Percentiles rank a stretch among this genome's conserved stretches.
Evolutionary conservation across 2,888 invertebrate species (phyloP).

Genomic region (Dorcus parallelipipedus): DNA sequence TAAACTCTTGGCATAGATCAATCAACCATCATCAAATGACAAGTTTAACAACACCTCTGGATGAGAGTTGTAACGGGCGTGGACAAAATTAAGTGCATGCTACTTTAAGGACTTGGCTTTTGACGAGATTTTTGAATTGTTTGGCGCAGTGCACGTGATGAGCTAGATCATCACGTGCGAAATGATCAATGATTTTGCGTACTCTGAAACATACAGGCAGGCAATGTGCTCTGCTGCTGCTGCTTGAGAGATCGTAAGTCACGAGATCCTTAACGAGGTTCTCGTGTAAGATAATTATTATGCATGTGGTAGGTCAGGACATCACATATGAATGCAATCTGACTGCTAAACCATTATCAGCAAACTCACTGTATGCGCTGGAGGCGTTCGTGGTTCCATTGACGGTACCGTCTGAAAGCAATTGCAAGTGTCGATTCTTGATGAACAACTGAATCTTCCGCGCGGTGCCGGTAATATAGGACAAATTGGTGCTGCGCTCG

Average conservation of each 20-base stretch:
- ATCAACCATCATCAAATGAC: background rate
- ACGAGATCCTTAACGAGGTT: no score
- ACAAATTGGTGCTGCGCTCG: conserved; percentile 77
- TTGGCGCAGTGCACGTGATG: no score
- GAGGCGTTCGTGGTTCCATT: conserved; percentile 77
- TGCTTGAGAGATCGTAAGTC: no score
- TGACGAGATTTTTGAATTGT: no score
- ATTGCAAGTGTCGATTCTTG: conserved; percentile 78
- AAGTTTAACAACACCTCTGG: no score
- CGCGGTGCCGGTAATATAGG: conserved; percentile 74
- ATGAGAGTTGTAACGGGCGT: no score
- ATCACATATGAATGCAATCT: conserved; percentile 5
- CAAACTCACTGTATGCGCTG: conserved; percentile 79
- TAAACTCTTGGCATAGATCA: background rate
- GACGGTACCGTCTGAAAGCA: conserved; percentile 80
- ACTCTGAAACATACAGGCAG: no score
- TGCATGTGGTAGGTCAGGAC: conserved; percentile 26
- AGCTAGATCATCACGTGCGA: no score
- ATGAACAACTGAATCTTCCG: conserved; percentile 82
- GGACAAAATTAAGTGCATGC: no score
- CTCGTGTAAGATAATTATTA: background rate
- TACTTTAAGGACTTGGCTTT: no score
- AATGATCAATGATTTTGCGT: no score
- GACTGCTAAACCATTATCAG: background rate
- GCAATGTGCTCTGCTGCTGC: no score